phyloP scores from a whole-genome alignment of 1,140 invertebrate genomes.

The Pseudomyrmex concolor region DNA sequence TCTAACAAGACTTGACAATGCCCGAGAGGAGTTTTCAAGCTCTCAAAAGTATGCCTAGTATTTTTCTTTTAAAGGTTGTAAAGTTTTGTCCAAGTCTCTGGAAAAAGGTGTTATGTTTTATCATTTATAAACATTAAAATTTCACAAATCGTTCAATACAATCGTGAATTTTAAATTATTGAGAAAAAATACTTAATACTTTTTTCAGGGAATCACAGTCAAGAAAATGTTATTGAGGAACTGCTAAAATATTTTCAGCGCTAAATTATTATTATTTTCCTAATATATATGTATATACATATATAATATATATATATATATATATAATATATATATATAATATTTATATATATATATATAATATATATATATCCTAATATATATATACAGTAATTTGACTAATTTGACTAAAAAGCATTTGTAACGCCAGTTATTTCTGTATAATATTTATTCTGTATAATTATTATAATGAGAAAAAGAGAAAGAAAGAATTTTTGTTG shows the following conservation, averaged over 20 bases:
- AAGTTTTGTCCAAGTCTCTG: not conserved
- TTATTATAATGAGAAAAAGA: not conserved
- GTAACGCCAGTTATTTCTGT: not conserved
- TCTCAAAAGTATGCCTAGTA: slow-evolving; percentile 4
- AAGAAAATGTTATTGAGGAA: not conserved
- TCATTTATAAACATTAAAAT: slow-evolving; percentile 36
- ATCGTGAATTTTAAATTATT: not conserved
- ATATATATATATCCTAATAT: no score
- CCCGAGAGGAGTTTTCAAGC: slow-evolving; percentile 17
- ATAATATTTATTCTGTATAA: slow-evolving; percentile 15
- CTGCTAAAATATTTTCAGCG: not conserved
- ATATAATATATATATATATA: no score
- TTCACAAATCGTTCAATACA: not conserved
- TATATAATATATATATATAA: no score
- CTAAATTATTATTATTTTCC: not conserved
- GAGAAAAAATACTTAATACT: no score
- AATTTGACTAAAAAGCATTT: not conserved
- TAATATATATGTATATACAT: no score
- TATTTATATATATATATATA: no score
- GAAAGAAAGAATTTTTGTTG: not conserved
- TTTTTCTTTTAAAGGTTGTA: slow-evolving; percentile 12
- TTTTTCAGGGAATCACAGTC: not conserved
- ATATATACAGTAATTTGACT: no score
- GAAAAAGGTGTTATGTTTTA: slow-evolving; percentile 7
- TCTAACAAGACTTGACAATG: slow-evolving; percentile 49